Evolutionary conservation across 2,113 vertebrate genomes (phyloP), one percentile per base, ranked within the genome.

Genomic region (Mionectes macconnelli): DNA sequence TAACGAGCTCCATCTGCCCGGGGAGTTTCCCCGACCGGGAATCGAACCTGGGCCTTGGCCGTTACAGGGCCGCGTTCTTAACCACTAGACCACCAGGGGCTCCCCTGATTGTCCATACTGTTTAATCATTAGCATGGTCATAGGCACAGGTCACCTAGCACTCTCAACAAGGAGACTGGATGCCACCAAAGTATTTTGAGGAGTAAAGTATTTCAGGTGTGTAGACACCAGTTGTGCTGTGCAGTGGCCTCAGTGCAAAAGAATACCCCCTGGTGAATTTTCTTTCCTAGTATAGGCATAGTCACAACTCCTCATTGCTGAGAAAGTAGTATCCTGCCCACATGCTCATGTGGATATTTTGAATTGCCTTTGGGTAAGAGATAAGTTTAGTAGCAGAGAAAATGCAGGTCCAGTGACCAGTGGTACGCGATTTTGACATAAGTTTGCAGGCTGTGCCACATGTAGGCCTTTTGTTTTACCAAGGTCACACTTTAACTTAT

Each of bases 251-350:
- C 47, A 19, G 3, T 55, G 35, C 31, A 39, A 50, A n/a, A 55
- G 33, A 60, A 22, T 5, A 67, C 8, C 20, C 24, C 20, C 13
- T 28, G 8, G 15, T 1, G 1, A 68, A 20, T 66, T 52, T 79
- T n/a, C 1, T 2, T 59, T 35, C 57, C 18, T 21, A 1, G 0
- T 42, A 4, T 4, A 33, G 39, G 18, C 13, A 25, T 23, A 15
- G 22, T n/a, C 16, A 17, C 18, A 83, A 6, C 20, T 44, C 56
- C 70, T 55, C 22, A 10, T 28, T 39, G 21, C 27, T 42, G 18
- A 49, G 5, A 39, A 27, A 55, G 7, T 15, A 52, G 40, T 53
- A 31, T 20, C 15, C 39, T 62, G 12, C 9, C 40, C 33, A 11
- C 27, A 4, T 19, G 15, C 11, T 63, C 12, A 25, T 19, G 12